These are phyloP conservation scores for Rhabdomys dilectus DNA, from an alignment of 2,113 vertebrate species.

Conservation along the genomic window DNA sequence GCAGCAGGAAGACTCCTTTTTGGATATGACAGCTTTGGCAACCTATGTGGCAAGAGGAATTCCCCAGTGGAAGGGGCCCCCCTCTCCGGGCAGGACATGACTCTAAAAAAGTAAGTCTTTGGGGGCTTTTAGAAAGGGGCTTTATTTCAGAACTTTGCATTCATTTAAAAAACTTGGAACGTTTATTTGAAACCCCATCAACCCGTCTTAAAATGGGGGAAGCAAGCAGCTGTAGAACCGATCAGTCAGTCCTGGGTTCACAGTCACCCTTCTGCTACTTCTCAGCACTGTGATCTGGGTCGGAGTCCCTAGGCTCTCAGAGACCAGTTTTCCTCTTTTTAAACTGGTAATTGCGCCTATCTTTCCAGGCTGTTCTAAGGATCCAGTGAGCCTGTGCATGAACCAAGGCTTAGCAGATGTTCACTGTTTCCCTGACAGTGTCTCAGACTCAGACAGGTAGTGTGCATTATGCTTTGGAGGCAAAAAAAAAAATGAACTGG, in stretches of 20 bases:
- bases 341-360: not conserved
- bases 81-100: conserved; percentile 91
- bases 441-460: not conserved
- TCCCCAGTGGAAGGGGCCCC: conserved; percentile 86
- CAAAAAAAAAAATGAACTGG: not conserved
- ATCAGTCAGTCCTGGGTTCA: not conserved
- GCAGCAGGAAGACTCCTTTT: conserved; percentile 88
- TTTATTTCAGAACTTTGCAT: not conserved
- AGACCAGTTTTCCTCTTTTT: not conserved
- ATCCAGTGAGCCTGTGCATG: not conserved
- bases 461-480: not conserved
- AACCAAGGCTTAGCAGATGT: not conserved
- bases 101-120: conserved; percentile 87
- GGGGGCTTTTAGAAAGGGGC: not conserved
- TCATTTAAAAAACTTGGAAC: not conserved
- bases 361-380: not conserved
- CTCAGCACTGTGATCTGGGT: not conserved
- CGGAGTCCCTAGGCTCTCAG: not conserved
- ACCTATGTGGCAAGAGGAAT: conserved; percentile 89
- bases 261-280: not conserved
- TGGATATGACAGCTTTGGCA: conserved; percentile 91
- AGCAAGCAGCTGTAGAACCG: not conserved
- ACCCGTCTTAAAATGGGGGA: not conserved
- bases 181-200: not conserved
- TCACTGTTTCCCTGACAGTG: not conserved